phyloP scores from a whole-genome alignment of 2,888 invertebrate species.

The Blastobasis adustella region DNA sequence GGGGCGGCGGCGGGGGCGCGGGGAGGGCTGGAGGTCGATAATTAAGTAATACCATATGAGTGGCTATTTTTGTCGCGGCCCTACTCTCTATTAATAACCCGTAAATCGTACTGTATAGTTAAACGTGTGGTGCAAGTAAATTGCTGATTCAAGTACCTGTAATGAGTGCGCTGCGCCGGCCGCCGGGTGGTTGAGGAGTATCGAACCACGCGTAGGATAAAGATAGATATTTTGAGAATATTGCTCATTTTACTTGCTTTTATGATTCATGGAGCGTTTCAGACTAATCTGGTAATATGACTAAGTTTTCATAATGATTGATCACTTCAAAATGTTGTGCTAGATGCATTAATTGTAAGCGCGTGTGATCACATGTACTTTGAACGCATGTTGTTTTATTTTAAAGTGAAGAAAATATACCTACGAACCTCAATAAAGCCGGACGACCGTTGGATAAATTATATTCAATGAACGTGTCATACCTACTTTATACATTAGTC shows the following conservation, averaged over 20 bases:
- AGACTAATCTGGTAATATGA: constrained; percentile 15
- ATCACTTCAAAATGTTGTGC: neutral
- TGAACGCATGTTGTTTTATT: too few relatives aligned
- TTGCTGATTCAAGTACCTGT: constrained; percentile 53
- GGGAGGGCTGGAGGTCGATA: constrained; percentile 22
- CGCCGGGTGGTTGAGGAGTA: constrained; percentile 16
- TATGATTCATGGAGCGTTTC: constrained; percentile 30
- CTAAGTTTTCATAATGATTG: constrained; percentile 11
- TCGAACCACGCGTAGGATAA: constrained; percentile 28
- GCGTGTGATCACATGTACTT: too few relatives aligned
- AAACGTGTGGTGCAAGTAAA: constrained; percentile 34
- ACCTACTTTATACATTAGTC: too few relatives aligned
- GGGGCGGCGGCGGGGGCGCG: constrained; percentile 17
- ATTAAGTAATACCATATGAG: constrained; percentile 43
- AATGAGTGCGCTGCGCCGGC: constrained; percentile 30
- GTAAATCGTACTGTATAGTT: constrained; percentile 50
- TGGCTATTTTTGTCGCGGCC: constrained; percentile 46
- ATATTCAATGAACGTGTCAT: too few relatives aligned
- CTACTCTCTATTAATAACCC: constrained; percentile 51
- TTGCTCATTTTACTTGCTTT: constrained; percentile 27
- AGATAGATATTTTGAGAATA: constrained; percentile 42
- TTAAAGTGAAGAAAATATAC: too few relatives aligned
- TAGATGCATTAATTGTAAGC: too few relatives aligned
- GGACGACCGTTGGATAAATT: too few relatives aligned
- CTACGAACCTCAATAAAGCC: too few relatives aligned